Base-by-base conservation (phyloP, 2,888 invertebrate species). In the Anaspis maculata region DNA sequence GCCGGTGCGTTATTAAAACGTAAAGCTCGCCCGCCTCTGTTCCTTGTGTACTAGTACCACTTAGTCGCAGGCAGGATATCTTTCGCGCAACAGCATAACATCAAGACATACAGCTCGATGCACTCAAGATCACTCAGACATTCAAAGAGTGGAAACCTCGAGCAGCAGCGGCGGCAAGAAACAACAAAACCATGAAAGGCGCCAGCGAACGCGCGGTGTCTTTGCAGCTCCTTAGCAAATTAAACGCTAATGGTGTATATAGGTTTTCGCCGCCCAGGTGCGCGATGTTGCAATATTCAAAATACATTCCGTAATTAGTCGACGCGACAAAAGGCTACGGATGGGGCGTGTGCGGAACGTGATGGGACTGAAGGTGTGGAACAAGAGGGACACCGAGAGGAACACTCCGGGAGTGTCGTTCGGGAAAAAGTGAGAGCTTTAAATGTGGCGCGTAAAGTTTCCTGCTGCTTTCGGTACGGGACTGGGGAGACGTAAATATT, bases 401-500 rank as follows among this genome's bases (percentile, higher is more conserved):
- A n/a, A n/a, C n/a, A n/a, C n/a, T n/a, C n/a, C n/a, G n/a, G n/a
- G n/a, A n/a, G n/a, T n/a, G n/a, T n/a, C n/a, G n/a, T n/a, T n/a
- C n/a, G 30, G 15, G 14, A 15, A 36, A 10, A 22, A 34, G n/a
- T n/a, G n/a, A n/a, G n/a, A 37, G 30, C 33, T 24, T 15, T 21
- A 27, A 39, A 34, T 27, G 34, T 34, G 32, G 27, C 37, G 23
- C 32, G 32, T 33, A 19, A 19, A 6, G 5, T 19, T 33, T 29
- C 32, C 23, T 6, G 19, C 15, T 36, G 26, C 16, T 25, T 16
- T 37, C 19, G 19, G 43, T 48, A 48, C 41, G 39, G 44, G 39
- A 45, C 51, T 44, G 45, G n/a, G 45, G 36, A 42, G 43, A 46
- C 48, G 48, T 55, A 54, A 56, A 58, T 57, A 57, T 54, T 54